Conservation (phyloP, 2,797 vertebrate genomes). For the Gambelia wislizenii region DNA sequence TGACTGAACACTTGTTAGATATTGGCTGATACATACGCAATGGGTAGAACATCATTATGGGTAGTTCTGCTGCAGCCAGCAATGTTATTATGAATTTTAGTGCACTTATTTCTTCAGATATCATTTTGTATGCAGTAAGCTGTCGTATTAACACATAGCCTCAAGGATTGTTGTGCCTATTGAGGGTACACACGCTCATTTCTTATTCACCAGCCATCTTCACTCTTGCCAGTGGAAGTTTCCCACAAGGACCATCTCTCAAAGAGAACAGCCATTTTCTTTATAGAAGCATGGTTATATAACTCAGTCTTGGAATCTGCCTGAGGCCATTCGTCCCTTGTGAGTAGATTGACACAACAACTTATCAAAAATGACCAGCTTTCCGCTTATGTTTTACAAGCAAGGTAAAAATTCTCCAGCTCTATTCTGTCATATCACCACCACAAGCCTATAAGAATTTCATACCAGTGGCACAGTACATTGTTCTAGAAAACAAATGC, state of each 20-base stretch:
- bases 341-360: constrained; percentile 17
- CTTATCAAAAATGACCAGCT: constrained; percentile 11
- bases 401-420: background rate
- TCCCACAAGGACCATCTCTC: constrained; percentile 15
- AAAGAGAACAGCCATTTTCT: constrained; percentile 36
- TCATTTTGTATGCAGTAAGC: background rate
- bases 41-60: background rate
- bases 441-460: background rate
- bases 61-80: background rate
- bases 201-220: constrained; percentile 3
- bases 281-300: constrained; percentile 32
- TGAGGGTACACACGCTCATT: background rate
- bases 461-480: background rate
- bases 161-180: constrained; percentile 6
- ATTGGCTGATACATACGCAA: no score
- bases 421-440: background rate
- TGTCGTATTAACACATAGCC: constrained; percentile 1
- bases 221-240: background rate
- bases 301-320: constrained; percentile 10
- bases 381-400: constrained; percentile 22
- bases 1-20: background rate
- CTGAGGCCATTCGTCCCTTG: constrained; percentile 13
- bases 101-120: background rate
- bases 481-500: background rate
- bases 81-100: background rate